phyloP scores from a whole-genome alignment of 2,797 vertebrate genomes.

The Acanthiza pusilla region DNA sequence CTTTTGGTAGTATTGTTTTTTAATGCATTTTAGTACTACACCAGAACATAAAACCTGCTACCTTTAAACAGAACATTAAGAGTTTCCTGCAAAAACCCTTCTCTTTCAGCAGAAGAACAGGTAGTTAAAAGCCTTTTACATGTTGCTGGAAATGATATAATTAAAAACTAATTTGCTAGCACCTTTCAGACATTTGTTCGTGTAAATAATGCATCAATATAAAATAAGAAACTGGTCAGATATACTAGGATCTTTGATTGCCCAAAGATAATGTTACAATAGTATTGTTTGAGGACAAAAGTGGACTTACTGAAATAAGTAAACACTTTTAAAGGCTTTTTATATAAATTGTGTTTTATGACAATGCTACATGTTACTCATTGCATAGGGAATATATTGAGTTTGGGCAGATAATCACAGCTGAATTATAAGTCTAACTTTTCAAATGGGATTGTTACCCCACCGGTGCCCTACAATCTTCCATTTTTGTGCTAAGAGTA shows the following conservation, averaged over 20 bases:
- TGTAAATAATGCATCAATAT: not conserved
- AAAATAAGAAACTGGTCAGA: not conserved
- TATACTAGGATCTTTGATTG: not conserved
- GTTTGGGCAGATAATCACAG: not conserved
- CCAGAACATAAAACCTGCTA: not conserved
- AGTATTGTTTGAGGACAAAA: not conserved
- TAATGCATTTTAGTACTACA: not conserved
- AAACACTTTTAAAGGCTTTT: not conserved
- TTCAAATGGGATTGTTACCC: not conserved
- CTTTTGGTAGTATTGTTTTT: not conserved
- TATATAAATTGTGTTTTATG: not conserved
- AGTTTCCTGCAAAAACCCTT: not conserved
- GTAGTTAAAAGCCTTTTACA: not conserved
- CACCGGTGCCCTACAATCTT: not conserved
- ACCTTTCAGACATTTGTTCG: not conserved
- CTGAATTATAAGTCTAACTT: not conserved
- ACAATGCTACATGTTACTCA: not conserved
- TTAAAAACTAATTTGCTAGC: not conserved
- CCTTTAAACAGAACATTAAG: not conserved
- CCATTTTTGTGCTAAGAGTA: not conserved
- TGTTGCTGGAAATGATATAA: not conserved
- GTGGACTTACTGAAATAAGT: not conserved
- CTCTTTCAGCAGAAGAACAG: not conserved
- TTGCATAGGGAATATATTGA: not conserved
- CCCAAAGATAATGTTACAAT: not conserved